Base-by-base conservation (phyloP, 1,140 invertebrate genomes). In the Gonioctena quinquepunctata region DNA sequence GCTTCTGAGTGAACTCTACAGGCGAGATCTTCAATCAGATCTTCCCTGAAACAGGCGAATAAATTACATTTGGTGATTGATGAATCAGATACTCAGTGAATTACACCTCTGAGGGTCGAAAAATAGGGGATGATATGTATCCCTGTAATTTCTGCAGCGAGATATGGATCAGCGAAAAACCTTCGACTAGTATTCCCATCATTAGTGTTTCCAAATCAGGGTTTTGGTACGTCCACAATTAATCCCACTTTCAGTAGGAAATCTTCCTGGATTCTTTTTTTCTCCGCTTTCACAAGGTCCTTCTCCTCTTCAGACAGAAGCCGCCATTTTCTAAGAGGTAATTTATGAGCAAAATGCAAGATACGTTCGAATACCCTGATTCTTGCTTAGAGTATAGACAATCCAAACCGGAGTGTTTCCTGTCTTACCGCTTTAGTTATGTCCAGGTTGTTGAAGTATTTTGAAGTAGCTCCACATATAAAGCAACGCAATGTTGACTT, bases 191-290 rank as follows among this genome's bases (percentile, higher is more conserved):
- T 69, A 33, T 69, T 69, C 62, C 67, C 42, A 25, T 63, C 60
- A 49, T 69, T 69, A 3, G 4, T 62, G 11, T 61, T 49, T 13
- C 66, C 66, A 23, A 61, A 68, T 13, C 33, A n/a, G n/a, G 57
- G n/a, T 49, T 63, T 69, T 11, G 67, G 67, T 25, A 48, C 28
- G 19, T 69, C 67, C 23, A 69, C 59, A 22, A 69, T 52, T 19
- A 63, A 22, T n/a, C 67, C 59, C 13, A 13, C n/a, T 33, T 13
- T 33, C 28, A 33, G 28, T 33, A 33, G 7, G 28, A 33, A 33
- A 33, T 13, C 28, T 33, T 33, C 13, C 13, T 33, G 7, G 28
- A 8, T 8, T 33, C 28, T 33, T 13, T 33, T 6, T 33, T 33
- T 33, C 13, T 8, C 6, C 13, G 6, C 13, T 6, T 33, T 33